These are phyloP conservation scores for Gordius sp. DNA, from an alignment of 2,888 invertebrate genomes.

Conservation along the genomic window DNA sequence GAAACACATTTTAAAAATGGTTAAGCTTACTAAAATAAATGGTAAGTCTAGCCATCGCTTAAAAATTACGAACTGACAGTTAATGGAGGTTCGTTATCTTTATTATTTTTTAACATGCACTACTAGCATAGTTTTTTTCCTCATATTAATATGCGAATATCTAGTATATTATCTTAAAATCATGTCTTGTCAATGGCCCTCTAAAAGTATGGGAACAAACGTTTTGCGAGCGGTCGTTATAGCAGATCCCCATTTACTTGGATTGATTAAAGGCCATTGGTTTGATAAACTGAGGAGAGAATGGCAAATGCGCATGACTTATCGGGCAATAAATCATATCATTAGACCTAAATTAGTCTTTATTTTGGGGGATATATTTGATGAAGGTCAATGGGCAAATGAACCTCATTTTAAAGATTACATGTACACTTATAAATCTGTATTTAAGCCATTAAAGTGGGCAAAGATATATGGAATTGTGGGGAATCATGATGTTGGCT, in stretches of 20 bases:
- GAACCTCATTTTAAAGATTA: constrained; percentile 9
- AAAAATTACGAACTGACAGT: too few relatives aligned
- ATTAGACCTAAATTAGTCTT: background rate
- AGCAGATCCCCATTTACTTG: constrained; percentile 1
- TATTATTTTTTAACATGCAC: too few relatives aligned
- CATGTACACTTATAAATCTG: background rate
- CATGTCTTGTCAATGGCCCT: background rate
- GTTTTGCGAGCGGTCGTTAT: background rate
- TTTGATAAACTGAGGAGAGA: constrained; percentile 10
- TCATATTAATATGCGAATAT: background rate
- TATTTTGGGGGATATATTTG: constrained; percentile 6
- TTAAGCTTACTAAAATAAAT: too few relatives aligned
- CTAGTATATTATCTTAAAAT: background rate
- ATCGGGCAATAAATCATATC: background rate
- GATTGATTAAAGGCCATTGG: constrained; percentile 8
- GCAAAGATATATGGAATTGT: background rate
- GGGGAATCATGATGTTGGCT: constrained; percentile 13
- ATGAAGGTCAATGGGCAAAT: constrained; percentile 10
- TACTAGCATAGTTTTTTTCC: too few relatives aligned
- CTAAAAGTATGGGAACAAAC: background rate
- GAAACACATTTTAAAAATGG: too few relatives aligned
- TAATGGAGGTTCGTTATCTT: too few relatives aligned
- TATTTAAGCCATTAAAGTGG: background rate
- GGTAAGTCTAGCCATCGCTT: too few relatives aligned
- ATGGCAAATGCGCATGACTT: constrained; percentile 9